Evolutionary conservation across 2,113 vertebrate species (phyloP).

Genomic region (Bufo bufo): DNA sequence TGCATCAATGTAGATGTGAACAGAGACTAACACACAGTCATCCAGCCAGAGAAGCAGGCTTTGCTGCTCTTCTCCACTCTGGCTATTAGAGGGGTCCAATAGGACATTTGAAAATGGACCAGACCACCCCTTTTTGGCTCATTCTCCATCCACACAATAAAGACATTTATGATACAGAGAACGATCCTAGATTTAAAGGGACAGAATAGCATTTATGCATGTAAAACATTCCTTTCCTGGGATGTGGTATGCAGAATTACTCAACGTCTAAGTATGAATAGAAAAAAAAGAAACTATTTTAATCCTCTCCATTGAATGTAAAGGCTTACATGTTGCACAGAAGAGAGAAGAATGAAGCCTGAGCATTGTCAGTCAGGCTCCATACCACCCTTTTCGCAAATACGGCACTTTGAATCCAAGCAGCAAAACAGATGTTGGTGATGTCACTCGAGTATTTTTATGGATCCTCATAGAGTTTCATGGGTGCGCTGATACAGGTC

Average conservation of each 20-base stretch:
- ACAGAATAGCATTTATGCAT: not conserved
- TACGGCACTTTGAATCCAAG: conserved; percentile 22
- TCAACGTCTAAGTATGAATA: conserved; percentile 5
- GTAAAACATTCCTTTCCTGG: conserved; percentile 8
- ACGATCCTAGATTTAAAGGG: not conserved
- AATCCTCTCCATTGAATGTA: conserved; percentile 16
- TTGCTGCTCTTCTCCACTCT: no score
- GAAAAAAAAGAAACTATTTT: conserved; percentile 19
- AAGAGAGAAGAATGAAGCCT: conserved; percentile 5
- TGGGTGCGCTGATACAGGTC: conserved; percentile 23
- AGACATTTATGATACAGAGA: not conserved
- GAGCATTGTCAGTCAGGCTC: conserved; percentile 24
- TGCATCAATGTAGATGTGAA: no score
- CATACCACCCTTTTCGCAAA: conserved; percentile 42
- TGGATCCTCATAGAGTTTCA: conserved; percentile 20
- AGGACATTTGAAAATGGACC: no score
- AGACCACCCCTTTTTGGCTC: not conserved
- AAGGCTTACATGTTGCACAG: not conserved
- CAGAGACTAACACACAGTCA: no score
- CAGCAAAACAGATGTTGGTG: conserved; percentile 37
- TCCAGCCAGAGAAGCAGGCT: no score
- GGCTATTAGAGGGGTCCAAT: no score
- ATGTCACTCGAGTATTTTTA: conserved; percentile 48
- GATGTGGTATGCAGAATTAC: not conserved
- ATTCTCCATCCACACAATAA: not conserved